Evolutionary conservation across 2,113 vertebrate species (phyloP), one percentile per base, ranked within the genome.

Genomic region (Nibea coibor): DNA sequence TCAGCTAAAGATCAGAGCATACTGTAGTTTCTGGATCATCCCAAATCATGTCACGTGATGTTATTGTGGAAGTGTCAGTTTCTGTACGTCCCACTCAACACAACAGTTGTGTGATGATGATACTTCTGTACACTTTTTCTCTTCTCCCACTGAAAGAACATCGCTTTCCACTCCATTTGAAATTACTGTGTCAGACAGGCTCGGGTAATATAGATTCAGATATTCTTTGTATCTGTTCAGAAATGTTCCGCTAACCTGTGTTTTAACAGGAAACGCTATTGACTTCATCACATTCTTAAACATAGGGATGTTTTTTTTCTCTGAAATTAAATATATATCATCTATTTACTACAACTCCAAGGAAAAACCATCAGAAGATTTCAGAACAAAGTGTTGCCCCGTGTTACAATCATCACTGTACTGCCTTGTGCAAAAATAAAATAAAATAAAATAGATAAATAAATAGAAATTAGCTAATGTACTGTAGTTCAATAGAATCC

Each of bases 1-100:
- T 48, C 47, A 17, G 47, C 50, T 51, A 51, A 51, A n/a, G n/a
- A n/a, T n/a, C 53, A 24, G n/a, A 22, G 10, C 53, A n/a, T 12
- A 4, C 11, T 15, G 5, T 26, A 56, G 1, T 14, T 14, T 56
- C 11, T 5, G 53, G 53, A 22, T 24, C 22, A 58, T 58, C 15
- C 56, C 56, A 31, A 15, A 9, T 31, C 35, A 10, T 58, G 15
- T 58, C 56, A 58, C 4, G 8, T 58, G 56, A 31, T 7, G 17
- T 8, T 28, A 31, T 3, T 57, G 3, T 53, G 51, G 20, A 39
- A 39, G 35, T 39, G 35, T 39, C 10, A 58, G 48, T 54, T 68
- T 75, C 54, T 70, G 58, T 28, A 64, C 57, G n/a, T 61, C 39
- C 24, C 56, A 72, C 61, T 78, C 74, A 61, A 3, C 19, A 31